These are phyloP conservation scores for Calycopis cecrops DNA, from an alignment of 1,140 invertebrate genomes.

Conservation along the genomic window DNA sequence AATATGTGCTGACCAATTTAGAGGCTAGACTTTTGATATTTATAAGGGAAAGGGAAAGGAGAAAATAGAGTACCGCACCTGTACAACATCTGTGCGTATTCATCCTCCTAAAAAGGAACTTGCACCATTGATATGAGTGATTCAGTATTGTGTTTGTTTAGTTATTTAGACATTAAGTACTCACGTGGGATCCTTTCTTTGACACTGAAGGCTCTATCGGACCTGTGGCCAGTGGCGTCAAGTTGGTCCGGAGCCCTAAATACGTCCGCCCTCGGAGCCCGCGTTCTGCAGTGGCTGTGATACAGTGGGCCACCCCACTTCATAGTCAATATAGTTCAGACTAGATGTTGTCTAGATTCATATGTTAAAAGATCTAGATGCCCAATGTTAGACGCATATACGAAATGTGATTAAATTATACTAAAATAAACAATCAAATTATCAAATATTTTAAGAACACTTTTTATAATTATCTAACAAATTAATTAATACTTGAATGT, in stretches of 20 bases:
- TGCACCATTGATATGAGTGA: slow-evolving; percentile 24
- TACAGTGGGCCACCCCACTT: slow-evolving; percentile 28
- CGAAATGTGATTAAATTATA: neutral
- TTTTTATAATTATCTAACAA: neutral
- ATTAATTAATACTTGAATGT: neutral
- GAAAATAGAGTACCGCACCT: too few relatives aligned
- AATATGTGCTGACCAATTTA: too few relatives aligned
- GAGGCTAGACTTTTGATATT: too few relatives aligned
- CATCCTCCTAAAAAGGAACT: neutral
- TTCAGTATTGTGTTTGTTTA: slow-evolving; percentile 46
- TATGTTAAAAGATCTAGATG: slow-evolving; percentile 51
- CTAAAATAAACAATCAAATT: neutral
- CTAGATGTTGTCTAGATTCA: slow-evolving; percentile 32
- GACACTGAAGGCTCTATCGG: neutral
- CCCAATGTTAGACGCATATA: neutral
- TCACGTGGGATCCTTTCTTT: neutral
- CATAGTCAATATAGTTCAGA: slow-evolving; percentile 20
- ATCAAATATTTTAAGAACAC: neutral
- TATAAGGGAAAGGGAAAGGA: too few relatives aligned
- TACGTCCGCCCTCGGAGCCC: slow-evolving; percentile 21
- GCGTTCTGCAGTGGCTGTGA: slow-evolving; percentile 53
- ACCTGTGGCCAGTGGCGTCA: neutral
- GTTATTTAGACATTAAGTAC: slow-evolving; percentile 4
- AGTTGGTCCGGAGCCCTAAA: neutral
- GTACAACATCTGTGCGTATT: too few relatives aligned